These are phyloP conservation scores for Gastrophysa polygoni DNA, from an alignment of 2,888 invertebrate species.

Conservation along the genomic window DNA sequence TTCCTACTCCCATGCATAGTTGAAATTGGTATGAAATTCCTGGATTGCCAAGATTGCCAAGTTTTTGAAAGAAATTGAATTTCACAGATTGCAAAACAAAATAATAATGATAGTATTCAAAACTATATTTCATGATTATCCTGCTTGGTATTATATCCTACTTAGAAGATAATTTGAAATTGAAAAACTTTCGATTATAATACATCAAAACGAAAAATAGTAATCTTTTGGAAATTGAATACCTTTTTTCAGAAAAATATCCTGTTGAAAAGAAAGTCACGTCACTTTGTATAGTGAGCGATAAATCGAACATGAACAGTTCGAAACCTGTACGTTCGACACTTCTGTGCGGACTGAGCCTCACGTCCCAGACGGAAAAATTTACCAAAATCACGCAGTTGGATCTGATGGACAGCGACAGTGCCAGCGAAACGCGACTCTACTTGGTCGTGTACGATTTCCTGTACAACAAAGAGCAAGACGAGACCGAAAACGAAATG, in stretches of 20 bases:
- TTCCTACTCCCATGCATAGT: no score
- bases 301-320: slow-evolving; percentile 29
- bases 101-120: no score
- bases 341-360: slow-evolving; percentile 61
- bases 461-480: slow-evolving; percentile 66
- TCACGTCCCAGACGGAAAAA: slow-evolving; percentile 41
- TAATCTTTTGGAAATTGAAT: no score
- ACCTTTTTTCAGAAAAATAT: slow-evolving; percentile 54
- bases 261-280: slow-evolving; percentile 56
- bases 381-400: slow-evolving; percentile 32
- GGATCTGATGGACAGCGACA: slow-evolving; percentile 17
- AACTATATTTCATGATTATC: no score
- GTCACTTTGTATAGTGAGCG: slow-evolving; percentile 58
- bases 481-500: slow-evolving; percentile 52
- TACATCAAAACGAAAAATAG: no score
- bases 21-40: no score
- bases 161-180: no score
- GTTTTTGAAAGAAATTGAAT: no score
- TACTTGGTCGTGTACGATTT: slow-evolving; percentile 75
- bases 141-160: no score
- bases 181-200: no score
- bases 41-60: no score
- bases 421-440: slow-evolving; percentile 47
- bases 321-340: slow-evolving; percentile 54
- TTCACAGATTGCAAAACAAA: no score